Evolutionary conservation across 1,140 invertebrate species (phyloP).

Genomic region (Drosophila simulans): DNA sequence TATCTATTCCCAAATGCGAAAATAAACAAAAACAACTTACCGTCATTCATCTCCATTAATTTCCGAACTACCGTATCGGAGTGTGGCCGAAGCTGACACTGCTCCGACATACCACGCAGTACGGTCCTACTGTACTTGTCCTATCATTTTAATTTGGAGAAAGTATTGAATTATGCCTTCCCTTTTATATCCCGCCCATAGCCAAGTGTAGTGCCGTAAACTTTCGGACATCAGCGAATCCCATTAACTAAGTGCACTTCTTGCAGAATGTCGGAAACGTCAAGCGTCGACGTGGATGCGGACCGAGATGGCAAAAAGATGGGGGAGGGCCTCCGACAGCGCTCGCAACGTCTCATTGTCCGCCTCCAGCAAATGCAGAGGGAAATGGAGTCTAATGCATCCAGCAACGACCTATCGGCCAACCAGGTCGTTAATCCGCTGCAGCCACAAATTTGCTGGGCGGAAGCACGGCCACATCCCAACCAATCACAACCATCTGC

Average conservation of each 20-base stretch:
- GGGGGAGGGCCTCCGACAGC: conserved; percentile 37
- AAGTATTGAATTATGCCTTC: conserved; percentile 13
- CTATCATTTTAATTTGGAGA: conserved; percentile 15
- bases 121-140: conserved; percentile 13
- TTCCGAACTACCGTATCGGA: neutral
- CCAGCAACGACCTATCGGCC: neutral
- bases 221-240: neutral
- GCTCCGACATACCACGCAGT: conserved; percentile 3
- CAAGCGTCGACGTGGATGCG: conserved; percentile 36
- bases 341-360: conserved; percentile 45
- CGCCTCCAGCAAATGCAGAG: conserved; percentile 48
- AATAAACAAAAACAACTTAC: conserved; percentile 35
- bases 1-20: neutral
- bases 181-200: neutral
- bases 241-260: neutral
- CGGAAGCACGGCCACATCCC: neutral
- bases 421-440: neutral
- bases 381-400: conserved; percentile 31
- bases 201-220: neutral
- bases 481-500: neutral
- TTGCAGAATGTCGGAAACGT: conserved; percentile 54
- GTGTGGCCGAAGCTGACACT: conserved; percentile 5
- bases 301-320: conserved; percentile 10
- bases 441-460: neutral
- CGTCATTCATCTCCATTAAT: conserved; percentile 61